Evolutionary conservation across 2,797 vertebrate genomes (phyloP).

Genomic region (Notoglanidium macrostoma): DNA sequence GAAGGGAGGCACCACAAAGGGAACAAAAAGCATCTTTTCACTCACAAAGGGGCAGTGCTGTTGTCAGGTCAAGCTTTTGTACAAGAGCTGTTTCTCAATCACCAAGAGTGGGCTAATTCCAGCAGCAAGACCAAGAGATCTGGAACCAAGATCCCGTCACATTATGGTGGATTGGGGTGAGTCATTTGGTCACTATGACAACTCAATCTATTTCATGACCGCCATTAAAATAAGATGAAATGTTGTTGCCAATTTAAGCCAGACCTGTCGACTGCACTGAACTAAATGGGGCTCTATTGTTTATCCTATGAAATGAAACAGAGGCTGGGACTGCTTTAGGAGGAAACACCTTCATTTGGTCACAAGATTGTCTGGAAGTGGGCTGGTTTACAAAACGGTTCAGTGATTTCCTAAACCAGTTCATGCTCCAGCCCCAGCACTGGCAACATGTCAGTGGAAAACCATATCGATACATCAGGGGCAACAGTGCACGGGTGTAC

Average conservation of each 20-base stretch:
- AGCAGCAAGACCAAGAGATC: background rate
- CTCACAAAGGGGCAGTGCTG: background rate
- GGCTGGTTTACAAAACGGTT: background rate
- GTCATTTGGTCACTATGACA: background rate
- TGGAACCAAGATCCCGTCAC: too few species aligned
- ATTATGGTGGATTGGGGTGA: background rate
- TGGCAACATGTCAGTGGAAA: background rate
- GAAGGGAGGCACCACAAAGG: background rate
- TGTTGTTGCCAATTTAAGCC: background rate
- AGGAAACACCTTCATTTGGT: background rate
- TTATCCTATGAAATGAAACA: background rate
- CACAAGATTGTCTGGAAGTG: background rate
- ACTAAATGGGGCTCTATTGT: background rate
- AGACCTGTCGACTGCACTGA: background rate
- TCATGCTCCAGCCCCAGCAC: background rate
- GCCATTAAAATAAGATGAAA: background rate
- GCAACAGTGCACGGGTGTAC: background rate
- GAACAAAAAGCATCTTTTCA: background rate
- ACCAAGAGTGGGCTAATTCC: background rate
- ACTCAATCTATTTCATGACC: background rate
- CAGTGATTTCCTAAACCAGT: background rate
- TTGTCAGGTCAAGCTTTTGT: constrained; percentile 8
- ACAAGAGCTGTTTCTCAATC: background rate
- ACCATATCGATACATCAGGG: background rate
- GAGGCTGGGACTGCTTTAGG: background rate